Conservation (phyloP, 53 echinoderm and acorn worm genomes). For the Stichopus horrens region DNA sequence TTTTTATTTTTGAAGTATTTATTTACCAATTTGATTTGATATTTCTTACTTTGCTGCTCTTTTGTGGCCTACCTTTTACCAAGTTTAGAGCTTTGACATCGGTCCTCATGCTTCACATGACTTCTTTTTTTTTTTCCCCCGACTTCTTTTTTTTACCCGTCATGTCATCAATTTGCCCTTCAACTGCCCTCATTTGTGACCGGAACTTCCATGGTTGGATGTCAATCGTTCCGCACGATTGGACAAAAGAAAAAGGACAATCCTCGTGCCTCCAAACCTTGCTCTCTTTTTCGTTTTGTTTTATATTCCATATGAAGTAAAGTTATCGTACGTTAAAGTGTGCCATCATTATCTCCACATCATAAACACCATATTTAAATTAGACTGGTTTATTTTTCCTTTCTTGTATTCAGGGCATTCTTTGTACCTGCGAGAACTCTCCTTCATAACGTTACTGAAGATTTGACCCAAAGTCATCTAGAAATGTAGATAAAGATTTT, state of each 20-base stretch:
- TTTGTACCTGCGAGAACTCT: no score
- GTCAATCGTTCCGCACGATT: not conserved
- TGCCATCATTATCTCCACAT: not conserved
- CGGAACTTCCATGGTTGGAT: not conserved
- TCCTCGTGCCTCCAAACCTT: not conserved
- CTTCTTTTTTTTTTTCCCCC: not conserved
- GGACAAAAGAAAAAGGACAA: not conserved
- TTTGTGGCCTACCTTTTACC: not conserved
- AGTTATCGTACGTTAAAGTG: not conserved
- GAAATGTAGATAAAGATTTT: no score
- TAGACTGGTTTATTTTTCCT: no score
- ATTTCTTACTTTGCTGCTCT: not conserved
- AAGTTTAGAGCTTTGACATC: not conserved
- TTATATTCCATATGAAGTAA: not conserved
- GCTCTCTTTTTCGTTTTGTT: not conserved
- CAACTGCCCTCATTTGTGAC: not conserved
- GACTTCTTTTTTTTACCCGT: not conserved
- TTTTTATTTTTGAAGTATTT: constrained; percentile 10
- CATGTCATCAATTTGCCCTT: not conserved
- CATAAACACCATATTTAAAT: not conserved
- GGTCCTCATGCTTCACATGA: not conserved
- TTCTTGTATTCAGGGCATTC: no score
- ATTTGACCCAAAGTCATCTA: no score
- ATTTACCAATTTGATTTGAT: constrained; percentile 14
- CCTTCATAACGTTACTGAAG: no score